Evolutionary conservation across 2,888 invertebrate genomes (phyloP), one percentile per base, ranked within the genome.

Genomic region (Dichetophora obliterata): DNA sequence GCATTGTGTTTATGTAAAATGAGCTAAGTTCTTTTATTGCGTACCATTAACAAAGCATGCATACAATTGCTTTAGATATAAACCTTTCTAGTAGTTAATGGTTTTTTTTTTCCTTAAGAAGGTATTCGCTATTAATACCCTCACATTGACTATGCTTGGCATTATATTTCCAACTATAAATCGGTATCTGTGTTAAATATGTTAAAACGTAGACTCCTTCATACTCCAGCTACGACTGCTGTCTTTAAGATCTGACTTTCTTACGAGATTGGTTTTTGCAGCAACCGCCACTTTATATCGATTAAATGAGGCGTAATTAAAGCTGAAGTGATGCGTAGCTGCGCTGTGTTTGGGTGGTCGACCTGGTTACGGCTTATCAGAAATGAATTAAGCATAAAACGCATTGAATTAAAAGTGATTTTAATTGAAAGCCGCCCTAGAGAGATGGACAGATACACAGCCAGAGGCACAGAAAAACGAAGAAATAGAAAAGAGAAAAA

Each of bases 351-450:
- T 72, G 14, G 74, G 50, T 54, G n/a, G 73, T 22, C 59, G 61
- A 57, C 54, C 57, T 59, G 48, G 66, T 65, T 52, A 48, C 48
- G 37, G 72, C 70, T 77, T 79, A 73, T 80, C 80, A 65, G 68
- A 75, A 80, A 75, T 77, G 78, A 81, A 79, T 80, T 75, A 71
- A 80, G 75, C 66, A 70, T 75, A 80, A 80, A 80, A 81, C 59
- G 77, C 81, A 81, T 74, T 79, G 78, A 78, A 77, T 77, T 77
- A 80, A 81, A 82, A 82, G 83, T 85, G 86, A 86, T 84, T 85
- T 86, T 86, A 86, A 87, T 86, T 84, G 83, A 85, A 80, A 77
- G 78, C 73, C 66, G 63, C 50, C n/a, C 43, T 34, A 52, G 54
- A 54, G 63, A 74, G 73, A 11, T 50, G 52, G 31, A 54, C 37